A percentile compares a stretch with the other conserved stretches of the same genome.
Evolutionary conservation across 2,797 vertebrate genomes (phyloP).

Genomic region (Lepilemur septentrionalis): DNA sequence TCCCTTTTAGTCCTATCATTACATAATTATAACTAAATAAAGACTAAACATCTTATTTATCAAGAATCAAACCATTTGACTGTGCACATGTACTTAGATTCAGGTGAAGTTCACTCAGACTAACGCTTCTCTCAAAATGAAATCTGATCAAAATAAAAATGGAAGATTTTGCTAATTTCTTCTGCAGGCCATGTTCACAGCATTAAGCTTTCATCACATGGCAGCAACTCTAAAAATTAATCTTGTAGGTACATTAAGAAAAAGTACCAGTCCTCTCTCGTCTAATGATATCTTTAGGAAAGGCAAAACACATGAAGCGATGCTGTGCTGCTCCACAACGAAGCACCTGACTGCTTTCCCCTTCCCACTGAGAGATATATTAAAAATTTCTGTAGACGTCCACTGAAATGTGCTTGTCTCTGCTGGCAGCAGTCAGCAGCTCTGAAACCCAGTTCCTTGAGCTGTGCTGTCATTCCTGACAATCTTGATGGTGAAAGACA

Average conservation of each 20-base stretch:
- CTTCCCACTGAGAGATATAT: constrained; percentile 30
- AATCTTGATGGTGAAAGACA: constrained; percentile 21
- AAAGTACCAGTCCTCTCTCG: neutral
- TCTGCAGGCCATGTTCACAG: neutral
- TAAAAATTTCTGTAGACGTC: neutral
- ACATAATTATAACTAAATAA: neutral
- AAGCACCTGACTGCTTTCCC: neutral
- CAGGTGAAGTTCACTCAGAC: neutral
- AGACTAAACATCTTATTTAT: neutral
- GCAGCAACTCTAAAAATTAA: neutral
- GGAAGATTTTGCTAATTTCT: neutral
- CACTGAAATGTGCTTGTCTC: constrained; percentile 10
- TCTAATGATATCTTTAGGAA: neutral
- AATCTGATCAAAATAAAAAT: constrained; percentile 10
- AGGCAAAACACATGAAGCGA: neutral
- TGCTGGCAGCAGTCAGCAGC: constrained; percentile 31
- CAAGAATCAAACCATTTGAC: neutral
- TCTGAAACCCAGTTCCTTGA: constrained; percentile 53
- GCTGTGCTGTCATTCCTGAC: constrained; percentile 29
- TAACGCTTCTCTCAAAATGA: neutral
- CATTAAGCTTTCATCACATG: neutral
- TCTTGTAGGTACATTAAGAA: neutral
- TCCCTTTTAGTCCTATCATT: neutral
- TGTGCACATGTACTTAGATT: neutral
- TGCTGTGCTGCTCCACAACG: neutral